Percentiles rank a stretch among this genome's conserved stretches.
These are phyloP conservation scores for Linyphia triangularis DNA, from an alignment of 2,888 invertebrate genomes.

Conservation along the genomic window DNA sequence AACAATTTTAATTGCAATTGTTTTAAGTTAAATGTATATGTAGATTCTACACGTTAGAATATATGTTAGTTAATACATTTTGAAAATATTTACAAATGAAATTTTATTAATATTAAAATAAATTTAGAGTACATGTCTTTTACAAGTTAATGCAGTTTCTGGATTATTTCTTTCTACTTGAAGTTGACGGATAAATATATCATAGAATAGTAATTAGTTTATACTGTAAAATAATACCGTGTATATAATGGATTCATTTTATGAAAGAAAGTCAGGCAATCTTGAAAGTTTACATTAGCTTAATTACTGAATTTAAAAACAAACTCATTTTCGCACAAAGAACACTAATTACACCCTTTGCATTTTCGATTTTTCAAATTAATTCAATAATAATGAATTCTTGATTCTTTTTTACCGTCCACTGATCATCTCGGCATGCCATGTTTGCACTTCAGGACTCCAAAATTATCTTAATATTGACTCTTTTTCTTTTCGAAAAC, in stretches of 20 bases:
- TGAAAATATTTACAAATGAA: no score
- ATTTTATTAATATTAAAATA: no score
- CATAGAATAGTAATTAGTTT: no score
- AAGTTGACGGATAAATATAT: no score
- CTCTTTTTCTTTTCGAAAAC: neutral
- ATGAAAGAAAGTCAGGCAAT: neutral
- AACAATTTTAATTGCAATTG: no score
- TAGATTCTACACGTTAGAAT: no score
- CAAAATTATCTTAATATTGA: slow-evolving; percentile 5
- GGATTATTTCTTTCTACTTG: no score
- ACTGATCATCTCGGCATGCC: neutral
- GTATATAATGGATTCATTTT: neutral
- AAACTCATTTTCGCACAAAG: neutral
- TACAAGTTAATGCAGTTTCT: no score
- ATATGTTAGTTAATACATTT: no score
- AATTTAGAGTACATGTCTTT: no score
- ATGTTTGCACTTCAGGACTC: neutral
- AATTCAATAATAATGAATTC: neutral
- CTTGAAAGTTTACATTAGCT: neutral
- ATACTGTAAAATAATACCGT: no score
- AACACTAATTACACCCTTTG: neutral
- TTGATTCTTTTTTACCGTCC: neutral
- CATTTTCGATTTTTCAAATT: neutral
- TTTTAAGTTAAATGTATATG: no score
- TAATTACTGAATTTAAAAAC: neutral